phyloP scores from a whole-genome alignment of 2,888 invertebrate genomes.

The Meteorus colon region DNA sequence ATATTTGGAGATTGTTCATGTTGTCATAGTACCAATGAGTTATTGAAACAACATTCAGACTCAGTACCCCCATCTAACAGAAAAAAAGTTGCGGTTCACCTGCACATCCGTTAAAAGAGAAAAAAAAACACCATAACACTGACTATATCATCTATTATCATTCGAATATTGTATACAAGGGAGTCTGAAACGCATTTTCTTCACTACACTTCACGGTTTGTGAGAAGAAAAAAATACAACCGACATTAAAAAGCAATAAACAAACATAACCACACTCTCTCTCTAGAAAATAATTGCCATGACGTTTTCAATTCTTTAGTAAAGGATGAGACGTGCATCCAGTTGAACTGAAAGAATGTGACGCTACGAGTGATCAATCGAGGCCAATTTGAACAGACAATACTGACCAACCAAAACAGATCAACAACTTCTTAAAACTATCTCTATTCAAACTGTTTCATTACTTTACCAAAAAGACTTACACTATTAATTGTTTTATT shows the following conservation, averaged over 20 bases:
- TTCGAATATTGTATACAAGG: not conserved
- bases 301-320: not conserved
- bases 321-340: not conserved
- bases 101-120: not conserved
- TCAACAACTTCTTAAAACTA: not conserved
- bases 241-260: not conserved
- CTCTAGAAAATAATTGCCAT: not conserved
- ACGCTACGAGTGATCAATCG: not conserved
- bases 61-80: not conserved
- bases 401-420: not conserved
- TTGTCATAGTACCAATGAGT: not conserved
- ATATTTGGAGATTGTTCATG: not conserved
- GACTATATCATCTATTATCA: not conserved
- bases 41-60: not conserved
- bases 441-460: too few relatives aligned
- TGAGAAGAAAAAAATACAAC: not conserved
- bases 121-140: slow-evolving; percentile 3
- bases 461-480: too few relatives aligned
- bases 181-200: not conserved
- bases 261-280: not conserved
- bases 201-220: not conserved
- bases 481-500: too few relatives aligned
- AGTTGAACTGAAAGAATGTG: not conserved
- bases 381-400: not conserved
- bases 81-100: not conserved